Conservation (phyloP, 1,140 invertebrate species). For the Asobara japonica region DNA sequence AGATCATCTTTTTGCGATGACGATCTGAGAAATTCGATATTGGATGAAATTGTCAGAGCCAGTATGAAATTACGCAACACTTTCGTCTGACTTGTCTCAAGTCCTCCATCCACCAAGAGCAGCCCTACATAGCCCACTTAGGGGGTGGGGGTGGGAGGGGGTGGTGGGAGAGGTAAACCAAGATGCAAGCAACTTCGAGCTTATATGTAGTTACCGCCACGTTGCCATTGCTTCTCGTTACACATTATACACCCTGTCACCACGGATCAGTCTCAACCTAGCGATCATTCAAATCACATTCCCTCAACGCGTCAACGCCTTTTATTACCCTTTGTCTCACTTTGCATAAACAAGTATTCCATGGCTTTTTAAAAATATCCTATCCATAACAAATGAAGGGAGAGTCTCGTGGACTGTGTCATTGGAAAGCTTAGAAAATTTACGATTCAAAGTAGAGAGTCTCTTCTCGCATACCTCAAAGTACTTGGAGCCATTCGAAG, state of each 20-base stretch:
- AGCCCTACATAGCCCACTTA: not conserved
- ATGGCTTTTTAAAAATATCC: not conserved
- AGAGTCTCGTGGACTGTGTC: not conserved
- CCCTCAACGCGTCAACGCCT: constrained; percentile 7
- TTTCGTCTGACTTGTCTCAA: not conserved
- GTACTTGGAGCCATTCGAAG: no score
- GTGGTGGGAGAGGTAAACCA: not conserved
- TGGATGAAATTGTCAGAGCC: not conserved
- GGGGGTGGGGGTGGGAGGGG: not conserved
- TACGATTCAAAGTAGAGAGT: not conserved
- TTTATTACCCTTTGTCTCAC: constrained; percentile 1
- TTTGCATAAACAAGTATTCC: not conserved
- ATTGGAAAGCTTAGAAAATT: not conserved
- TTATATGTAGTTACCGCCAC: not conserved
- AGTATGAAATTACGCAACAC: not conserved
- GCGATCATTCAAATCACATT: not conserved
- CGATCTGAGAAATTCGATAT: not conserved
- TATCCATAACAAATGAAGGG: not conserved
- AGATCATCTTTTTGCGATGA: not conserved
- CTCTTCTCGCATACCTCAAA: no score
- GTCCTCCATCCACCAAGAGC: not conserved
- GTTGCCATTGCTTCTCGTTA: not conserved
- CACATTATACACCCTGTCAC: constrained; percentile 11
- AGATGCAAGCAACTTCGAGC: not conserved
- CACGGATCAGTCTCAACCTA: not conserved